phyloP scores from a whole-genome alignment of 2,113 vertebrate genomes.

The Callithrix jacchus region DNA sequence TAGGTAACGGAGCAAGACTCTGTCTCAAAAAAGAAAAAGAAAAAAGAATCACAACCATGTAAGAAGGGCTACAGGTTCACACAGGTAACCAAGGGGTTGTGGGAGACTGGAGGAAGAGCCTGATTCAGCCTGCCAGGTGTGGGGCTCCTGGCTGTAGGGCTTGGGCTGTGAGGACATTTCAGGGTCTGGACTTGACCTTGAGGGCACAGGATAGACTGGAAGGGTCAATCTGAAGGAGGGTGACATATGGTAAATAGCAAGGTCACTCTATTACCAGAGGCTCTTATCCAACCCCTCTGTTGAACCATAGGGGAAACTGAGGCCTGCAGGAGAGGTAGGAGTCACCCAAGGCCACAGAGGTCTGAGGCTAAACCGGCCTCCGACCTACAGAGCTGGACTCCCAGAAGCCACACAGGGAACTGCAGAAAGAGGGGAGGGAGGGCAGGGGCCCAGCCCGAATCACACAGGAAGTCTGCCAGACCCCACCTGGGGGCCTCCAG shows the following conservation, averaged over 20 bases:
- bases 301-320: neutral
- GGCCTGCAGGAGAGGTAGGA: neutral
- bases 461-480: slow-evolving; percentile 26
- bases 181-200: neutral
- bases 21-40: too few relatives aligned
- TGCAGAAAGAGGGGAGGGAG: neutral
- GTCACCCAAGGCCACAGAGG: neutral
- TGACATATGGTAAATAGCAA: neutral
- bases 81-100: neutral
- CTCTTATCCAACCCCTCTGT: neutral
- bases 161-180: neutral
- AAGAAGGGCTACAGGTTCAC: neutral
- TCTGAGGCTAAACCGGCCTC: neutral
- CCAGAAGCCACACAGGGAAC: neutral
- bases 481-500: neutral
- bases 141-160: neutral
- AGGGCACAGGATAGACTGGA: neutral
- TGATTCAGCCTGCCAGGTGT: neutral
- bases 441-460: neutral
- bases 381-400: neutral
- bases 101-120: neutral
- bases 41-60: neutral
- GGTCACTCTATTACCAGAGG: neutral
- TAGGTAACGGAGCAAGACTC: too few relatives aligned
- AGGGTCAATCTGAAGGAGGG: neutral